Evolutionary conservation across 2,888 invertebrate genomes (phyloP).

Genomic region (Pinctada fucata): DNA sequence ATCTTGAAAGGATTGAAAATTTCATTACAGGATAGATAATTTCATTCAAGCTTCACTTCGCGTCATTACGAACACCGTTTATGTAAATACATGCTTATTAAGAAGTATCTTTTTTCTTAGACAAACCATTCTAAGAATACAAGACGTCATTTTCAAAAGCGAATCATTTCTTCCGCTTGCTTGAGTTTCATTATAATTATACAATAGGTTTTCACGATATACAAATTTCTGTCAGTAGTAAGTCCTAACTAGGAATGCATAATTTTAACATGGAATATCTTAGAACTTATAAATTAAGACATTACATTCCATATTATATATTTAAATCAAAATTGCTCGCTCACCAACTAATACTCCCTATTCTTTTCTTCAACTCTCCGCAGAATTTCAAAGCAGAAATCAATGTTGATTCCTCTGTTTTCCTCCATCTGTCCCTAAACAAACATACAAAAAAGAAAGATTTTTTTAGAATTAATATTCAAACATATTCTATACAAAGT

Average conservation of each 20-base stretch:
- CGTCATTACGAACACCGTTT: no score
- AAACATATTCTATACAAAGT: background rate
- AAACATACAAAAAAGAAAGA: background rate
- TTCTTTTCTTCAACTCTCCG: slow-evolving; percentile 31
- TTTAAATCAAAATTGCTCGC: no score
- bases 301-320: no score
- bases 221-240: background rate
- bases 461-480: background rate
- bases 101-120: no score
- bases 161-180: background rate
- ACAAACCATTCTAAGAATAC: no score
- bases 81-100: no score
- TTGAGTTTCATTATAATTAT: background rate
- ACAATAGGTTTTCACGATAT: background rate
- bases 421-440: slow-evolving; percentile 52
- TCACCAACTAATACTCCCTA: background rate
- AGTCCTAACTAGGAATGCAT: background rate
- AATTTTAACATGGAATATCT: background rate
- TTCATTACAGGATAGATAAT: no score
- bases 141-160: background rate
- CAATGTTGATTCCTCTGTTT: slow-evolving; percentile 42
- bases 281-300: no score
- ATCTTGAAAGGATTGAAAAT: no score
- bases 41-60: no score
- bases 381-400: slow-evolving; percentile 24